Evolutionary conservation across 2,797 vertebrate species (phyloP), one percentile per base, ranked within the genome.

Genomic region (Smutsia gigantea): DNA sequence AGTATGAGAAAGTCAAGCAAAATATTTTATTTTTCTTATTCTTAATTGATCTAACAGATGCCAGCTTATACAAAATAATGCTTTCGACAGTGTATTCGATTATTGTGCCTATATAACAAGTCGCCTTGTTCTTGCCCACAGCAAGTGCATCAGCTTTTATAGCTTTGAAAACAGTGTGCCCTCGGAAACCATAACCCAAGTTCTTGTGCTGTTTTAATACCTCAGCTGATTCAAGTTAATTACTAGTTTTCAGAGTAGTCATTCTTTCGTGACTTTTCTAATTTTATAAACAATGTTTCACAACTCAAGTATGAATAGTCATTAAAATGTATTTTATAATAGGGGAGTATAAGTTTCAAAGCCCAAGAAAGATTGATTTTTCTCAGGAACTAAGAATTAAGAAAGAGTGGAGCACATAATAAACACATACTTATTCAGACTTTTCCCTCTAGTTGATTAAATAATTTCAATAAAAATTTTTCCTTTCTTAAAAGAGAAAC

Each of bases 291-390:
- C 19, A 85, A 7, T 75, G 84, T 78, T 29, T 93, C 66, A 84
- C 18, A 71, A 93, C 42, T 55, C 19, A 93, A 93, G 55, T 27
- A 85, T 10, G n/a, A 84, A 89, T 15, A 74, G 61, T 57, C 59
- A 86, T 71, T 77, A 84, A 63, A 39, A 61, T 79, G 12, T 34
- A n/a, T 72, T 85, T 85, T 77, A 93, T 61, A 95, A 63, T 27
- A 7, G 31, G 27, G 29, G 21, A 7, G 9, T 42, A 68, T 6
- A 53, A 25, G 11, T 64, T 37, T 89, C 14, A 66, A 9, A 64
- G 46, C 21, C 27, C 25, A 46, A 31, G 19, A 18, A 93, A 68
- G 19, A 71, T 6, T 34, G 15, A 72, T 49, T 64, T 31, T 49
- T 64, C 39, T 23, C 29, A 13, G 12, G 57, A 64, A 42, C 9